A percentile compares a stretch with the other conserved stretches of the same genome.
Conservation (phyloP, 2,888 invertebrate species). For the Nymphalis c-album region DNA sequence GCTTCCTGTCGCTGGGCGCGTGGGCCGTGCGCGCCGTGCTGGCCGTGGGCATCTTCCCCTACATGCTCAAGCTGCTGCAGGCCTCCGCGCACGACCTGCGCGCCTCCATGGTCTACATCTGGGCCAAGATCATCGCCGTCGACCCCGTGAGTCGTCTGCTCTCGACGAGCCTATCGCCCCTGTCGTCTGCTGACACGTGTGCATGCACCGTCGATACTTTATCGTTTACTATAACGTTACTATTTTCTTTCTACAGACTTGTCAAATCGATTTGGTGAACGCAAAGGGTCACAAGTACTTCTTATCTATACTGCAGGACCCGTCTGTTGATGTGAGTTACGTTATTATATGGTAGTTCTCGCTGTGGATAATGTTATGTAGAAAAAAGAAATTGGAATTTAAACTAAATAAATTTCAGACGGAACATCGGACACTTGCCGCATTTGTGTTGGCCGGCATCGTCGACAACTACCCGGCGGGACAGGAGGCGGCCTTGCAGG, state of each 20-base stretch:
- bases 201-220: neutral
- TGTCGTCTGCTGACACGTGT: too few species aligned
- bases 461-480: constrained; percentile 94
- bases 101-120: constrained; percentile 97
- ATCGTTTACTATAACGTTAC: neutral
- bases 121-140: constrained; percentile 99
- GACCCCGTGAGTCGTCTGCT: constrained; percentile 86
- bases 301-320: constrained; percentile 93
- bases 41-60: constrained; percentile 99
- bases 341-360: neutral
- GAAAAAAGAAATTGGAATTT: neutral
- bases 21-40: constrained; percentile 95
- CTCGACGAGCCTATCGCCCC: too few species aligned
- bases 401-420: constrained; percentile 71
- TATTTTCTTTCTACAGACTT: constrained; percentile 83
- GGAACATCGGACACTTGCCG: constrained; percentile 95
- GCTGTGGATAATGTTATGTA: neutral
- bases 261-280: constrained; percentile 96
- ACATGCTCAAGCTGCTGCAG: constrained; percentile 97
- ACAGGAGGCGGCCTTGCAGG: constrained; percentile 91
- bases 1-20: constrained; percentile 95
- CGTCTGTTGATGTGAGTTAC: constrained; percentile 87
- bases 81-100: constrained; percentile 95
- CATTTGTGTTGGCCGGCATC: constrained; percentile 96
- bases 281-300: constrained; percentile 98